Evolutionary conservation across 1,140 invertebrate genomes (phyloP), one percentile per base, ranked within the genome.

Genomic region (Meloidogyne chitwoodi): DNA sequence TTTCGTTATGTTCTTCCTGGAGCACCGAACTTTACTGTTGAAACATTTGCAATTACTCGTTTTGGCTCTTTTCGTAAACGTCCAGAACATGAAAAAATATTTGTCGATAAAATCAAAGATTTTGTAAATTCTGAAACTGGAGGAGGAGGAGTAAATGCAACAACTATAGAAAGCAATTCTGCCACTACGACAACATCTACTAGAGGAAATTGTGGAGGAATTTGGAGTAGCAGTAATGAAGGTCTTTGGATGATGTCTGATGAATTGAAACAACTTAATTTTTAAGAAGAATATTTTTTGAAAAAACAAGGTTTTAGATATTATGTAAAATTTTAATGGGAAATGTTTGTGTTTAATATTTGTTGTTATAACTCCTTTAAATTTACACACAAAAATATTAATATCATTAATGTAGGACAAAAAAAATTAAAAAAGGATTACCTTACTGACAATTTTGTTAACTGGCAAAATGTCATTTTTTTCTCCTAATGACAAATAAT

Each of bases 51-150:
- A 27, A 34, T 62, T 31, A 76, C 75, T 72, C 75, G 75, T 44
- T 76, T 76, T 69, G 75, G 75, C 31, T 74, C 65, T 38, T 62
- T 63, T 31, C 74, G 65, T 48, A 75, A 75, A 48, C 72, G 72
- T 56, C 72, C 72, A 26, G 72, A 74, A 34, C 72, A 56, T 56
- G 48, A 56, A 56, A 56, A 56, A n/a, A 22, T n/a, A 22, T 56
- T 56, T 56, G 48, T 56, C n/a, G 48, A 56, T 56, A n/a, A 19
- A 56, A 56, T 56, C n/a, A 56, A 56, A 56, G n/a, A 56, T 56
- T 56, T 56, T 56, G 48, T 56, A 8, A 56, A 56, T 56, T 56
- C 48, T 56, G 48, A 19, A 6, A 56, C 19, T 56, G 19, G n/a
- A n/a, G n/a, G 12, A 2, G 48, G n/a, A n/a, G 48, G 48, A 56